Base-by-base conservation (phyloP, 2,797 vertebrate species). In the Sebastes oblongus region DNA sequence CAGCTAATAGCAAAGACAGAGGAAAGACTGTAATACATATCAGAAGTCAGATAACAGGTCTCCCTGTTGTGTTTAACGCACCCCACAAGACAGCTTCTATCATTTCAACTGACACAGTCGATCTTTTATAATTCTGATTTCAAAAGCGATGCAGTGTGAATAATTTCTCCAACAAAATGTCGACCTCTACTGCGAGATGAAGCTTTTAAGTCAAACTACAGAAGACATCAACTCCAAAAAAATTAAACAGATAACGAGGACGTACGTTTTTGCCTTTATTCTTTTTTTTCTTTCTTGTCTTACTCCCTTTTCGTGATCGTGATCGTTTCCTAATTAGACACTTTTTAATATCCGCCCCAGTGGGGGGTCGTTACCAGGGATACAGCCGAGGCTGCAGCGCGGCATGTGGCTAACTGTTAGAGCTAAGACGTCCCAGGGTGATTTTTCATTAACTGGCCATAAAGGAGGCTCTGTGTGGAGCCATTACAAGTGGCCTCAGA, bases 371-470 rank as follows among this genome's bases (percentile, higher is more conserved):
- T 92, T 93, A 74, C 90, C 82, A 87, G 32, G 90, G 91, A 91
- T 86, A 90, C 89, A 84, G 89, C 62, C 62, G 79, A 73, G 93
- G 91, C 91, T 87, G 89, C 87, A 86, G 92, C 93, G 68, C 89
- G 86, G 94, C 94, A 91, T 95, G 94, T 92, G 93, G 94, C 93
- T 93, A 96, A 93, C 94, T 84, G 76, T 85, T 88, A 80, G 52
- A 77, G 90, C 93, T 93, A 89, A 84, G 95, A 92, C 86, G 91
- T 92, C 97, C 95, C 91, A 79, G 92, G 96, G 95, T 87, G 82
- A 91, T 92, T 96, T 97, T 97, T 97, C 96, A 97, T 97, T 97
- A 97, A 96, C 94, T 96, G 93, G 94, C 93, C 93, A 95, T 96
- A 96, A 96, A 96, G 91, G 92, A 83, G 89, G 66, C 94, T 90